A percentile compares a stretch with the other conserved stretches of the same genome.
Evolutionary conservation across 2,797 vertebrate genomes (phyloP).

Genomic region (Artibeus jamaicensis): DNA sequence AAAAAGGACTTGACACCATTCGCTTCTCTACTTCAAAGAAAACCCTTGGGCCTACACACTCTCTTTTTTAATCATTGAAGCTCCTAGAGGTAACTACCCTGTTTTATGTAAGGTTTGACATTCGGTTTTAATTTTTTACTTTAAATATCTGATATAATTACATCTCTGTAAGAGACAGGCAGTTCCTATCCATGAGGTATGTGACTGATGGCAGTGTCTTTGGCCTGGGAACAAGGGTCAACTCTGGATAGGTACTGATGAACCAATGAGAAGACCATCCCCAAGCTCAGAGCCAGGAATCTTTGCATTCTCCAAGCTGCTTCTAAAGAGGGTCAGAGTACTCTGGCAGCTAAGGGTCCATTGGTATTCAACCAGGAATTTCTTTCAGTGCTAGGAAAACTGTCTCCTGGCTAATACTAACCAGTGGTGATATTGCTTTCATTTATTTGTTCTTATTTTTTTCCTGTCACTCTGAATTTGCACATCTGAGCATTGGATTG

Average conservation of each 20-base stretch:
- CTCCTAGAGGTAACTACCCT: conserved; percentile 40
- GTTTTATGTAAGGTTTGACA: conserved; percentile 29
- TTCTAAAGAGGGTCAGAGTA: too few relatives aligned
- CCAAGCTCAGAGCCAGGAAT: too few relatives aligned
- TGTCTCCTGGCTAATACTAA: neutral
- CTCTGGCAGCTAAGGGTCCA: neutral
- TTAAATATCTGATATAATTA: conserved; percentile 53
- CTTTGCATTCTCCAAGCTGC: fast-evolving
- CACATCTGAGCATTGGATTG: neutral
- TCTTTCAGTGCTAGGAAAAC: too few relatives aligned
- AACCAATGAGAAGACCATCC: neutral
- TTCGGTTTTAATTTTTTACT: neutral
- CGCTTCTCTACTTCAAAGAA: conserved; percentile 71
- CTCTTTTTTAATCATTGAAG: conserved; percentile 41
- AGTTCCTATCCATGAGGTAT: too few relatives aligned
- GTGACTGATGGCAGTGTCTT: neutral
- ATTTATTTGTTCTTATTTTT: neutral
- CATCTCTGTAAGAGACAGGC: neutral
- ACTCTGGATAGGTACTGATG: neutral
- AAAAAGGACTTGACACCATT: conserved; percentile 47
- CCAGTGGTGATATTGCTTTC: neutral
- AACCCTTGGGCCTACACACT: conserved; percentile 52
- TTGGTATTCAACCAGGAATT: neutral
- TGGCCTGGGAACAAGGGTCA: neutral
- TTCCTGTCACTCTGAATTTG: neutral